Base-by-base conservation (phyloP, 2,113 vertebrate genomes). In the Festucalex cinctus region DNA sequence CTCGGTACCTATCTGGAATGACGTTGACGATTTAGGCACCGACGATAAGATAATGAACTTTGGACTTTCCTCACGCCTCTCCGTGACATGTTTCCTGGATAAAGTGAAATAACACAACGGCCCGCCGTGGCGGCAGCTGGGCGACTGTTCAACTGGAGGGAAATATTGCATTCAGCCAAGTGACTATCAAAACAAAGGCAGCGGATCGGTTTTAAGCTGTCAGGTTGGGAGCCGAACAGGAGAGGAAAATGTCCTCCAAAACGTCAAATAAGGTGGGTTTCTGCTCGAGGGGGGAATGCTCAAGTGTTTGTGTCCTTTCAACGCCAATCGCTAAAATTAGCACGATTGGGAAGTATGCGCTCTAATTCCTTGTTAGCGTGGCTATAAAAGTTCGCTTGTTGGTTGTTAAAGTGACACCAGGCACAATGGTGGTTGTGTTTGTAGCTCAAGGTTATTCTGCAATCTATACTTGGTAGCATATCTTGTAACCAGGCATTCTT, bases 201-300 rank as follows among this genome's bases (percentile, higher is more conserved):
- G 39, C 10, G 8, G 24, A 74, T 81, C 83, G 82, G 84, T 82
- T 32, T 83, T 68, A 85, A 83, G 78, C 78, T 76, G 83, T 69
- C 78, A 78, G 74, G 72, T 80, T 73, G 72, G 70, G 71, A 83
- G 80, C 68, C 35, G 78, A 83, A 71, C 78, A 83, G 88, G 83
- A 83, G 85, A 81, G 89, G 88, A 93, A 95, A 90, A 96, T 96
- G 95, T 95, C 95, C 80, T 93, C 94, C 91, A 95, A 94, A 83
- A 86, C 92, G 65, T 78, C 88, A 28, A 91, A 86, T 74, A 95
- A 95, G 94, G 94, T 95, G 92, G 89, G 94, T 88, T 83, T 77
- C 77, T 78, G 81, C n/a, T 35, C 65, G 71, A n/a, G 69, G 35
- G 28, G 54, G 16, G 63, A 54, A 49, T 32, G 59, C 1, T 43